Conservation (phyloP, 1,140 invertebrate species). For the Aphelenchoides avenae region DNA sequence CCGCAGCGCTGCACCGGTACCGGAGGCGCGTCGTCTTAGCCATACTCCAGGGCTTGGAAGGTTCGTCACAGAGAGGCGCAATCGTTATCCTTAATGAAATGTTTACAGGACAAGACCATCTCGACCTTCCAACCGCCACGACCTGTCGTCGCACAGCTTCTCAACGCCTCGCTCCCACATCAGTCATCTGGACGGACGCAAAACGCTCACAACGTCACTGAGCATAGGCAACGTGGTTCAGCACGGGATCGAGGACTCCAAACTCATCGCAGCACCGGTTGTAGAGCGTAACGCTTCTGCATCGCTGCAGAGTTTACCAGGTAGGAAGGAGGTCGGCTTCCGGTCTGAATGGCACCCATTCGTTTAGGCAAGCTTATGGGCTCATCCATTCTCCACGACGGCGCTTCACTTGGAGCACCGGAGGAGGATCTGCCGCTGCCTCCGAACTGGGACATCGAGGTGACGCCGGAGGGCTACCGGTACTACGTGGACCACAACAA, state of each 20-base stretch:
- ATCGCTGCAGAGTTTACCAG: constrained; percentile 20
- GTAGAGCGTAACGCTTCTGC: constrained; percentile 4
- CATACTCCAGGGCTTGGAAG: constrained; percentile 12
- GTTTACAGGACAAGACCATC: no score
- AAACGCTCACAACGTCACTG: no score
- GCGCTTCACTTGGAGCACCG: constrained; percentile 5
- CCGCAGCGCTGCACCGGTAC: no score
- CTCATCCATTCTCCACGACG: constrained; percentile 3
- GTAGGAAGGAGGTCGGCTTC: background rate
- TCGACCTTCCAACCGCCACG: constrained; percentile 7
- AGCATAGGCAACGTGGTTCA: constrained; percentile 8
- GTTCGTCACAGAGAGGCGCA: no score
- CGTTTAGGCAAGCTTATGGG: background rate
- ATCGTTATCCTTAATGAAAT: no score
- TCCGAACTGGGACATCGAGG: constrained; percentile 92
- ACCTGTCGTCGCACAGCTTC: constrained; percentile 16
- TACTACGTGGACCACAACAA: constrained; percentile 99
- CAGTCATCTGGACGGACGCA: no score
- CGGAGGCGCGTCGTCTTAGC: constrained; percentile 12
- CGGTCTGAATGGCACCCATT: background rate
- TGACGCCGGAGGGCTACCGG: constrained; percentile 78
- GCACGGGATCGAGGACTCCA: background rate
- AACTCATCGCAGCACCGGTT: background rate
- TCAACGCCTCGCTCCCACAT: constrained; percentile 9
- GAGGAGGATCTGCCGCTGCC: constrained; percentile 70